Conservation (phyloP, 2,888 invertebrate genomes). For the Andrena minutula region DNA sequence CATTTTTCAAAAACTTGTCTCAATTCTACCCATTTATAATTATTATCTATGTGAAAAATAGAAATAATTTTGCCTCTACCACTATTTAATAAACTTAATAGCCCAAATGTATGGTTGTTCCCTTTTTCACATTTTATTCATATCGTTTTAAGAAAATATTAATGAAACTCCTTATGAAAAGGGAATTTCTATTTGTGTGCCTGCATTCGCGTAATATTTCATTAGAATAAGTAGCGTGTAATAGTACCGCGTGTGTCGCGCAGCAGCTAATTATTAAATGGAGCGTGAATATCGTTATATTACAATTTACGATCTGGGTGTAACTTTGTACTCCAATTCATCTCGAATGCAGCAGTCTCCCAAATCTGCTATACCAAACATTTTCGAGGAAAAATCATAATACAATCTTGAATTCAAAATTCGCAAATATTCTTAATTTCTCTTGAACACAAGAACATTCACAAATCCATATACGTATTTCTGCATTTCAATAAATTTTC, state of each 20-base stretch:
- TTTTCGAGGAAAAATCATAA: no score
- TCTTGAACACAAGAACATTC: not conserved
- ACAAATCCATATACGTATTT: no score
- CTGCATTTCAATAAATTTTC: no score
- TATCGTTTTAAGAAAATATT: not conserved
- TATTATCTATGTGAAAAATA: no score
- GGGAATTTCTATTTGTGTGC: no score
- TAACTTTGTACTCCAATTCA: not conserved
- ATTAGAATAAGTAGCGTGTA: not conserved
- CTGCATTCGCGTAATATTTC: constrained; percentile 11
- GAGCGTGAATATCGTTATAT: not conserved
- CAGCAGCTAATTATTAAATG: constrained; percentile 18
- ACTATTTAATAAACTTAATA: no score
- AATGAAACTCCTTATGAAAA: no score
- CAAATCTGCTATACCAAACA: not conserved
- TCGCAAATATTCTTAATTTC: not conserved
- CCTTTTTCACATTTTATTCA: not conserved
- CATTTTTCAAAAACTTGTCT: no score
- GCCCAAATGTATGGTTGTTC: no score
- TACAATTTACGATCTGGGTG: not conserved
- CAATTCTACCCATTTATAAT: no score
- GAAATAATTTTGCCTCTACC: no score
- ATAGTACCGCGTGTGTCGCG: constrained; percentile 9
- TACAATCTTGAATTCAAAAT: not conserved
- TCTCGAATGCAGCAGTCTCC: not conserved